Evolutionary conservation across 2,888 invertebrate genomes (phyloP).

Genomic region (Lithosia quadra): DNA sequence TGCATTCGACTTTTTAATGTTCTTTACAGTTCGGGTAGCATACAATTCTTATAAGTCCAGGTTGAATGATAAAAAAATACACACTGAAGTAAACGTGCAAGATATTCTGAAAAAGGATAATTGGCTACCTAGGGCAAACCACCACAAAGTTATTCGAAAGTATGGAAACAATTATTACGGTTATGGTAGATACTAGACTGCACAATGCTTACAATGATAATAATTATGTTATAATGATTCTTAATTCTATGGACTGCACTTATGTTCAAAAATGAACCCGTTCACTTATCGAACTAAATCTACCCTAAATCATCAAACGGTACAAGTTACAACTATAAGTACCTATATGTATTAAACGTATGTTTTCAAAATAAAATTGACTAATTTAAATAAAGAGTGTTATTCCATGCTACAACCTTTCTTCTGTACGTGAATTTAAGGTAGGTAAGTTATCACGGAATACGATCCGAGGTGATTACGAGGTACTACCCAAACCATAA

Average conservation of each 20-base stretch:
- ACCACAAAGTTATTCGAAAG: constrained; percentile 12
- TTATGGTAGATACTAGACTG: constrained; percentile 28
- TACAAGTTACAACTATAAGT: not conserved
- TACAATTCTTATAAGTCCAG: constrained; percentile 62
- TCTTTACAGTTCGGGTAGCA: constrained; percentile 85
- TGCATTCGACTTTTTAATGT: constrained; percentile 89
- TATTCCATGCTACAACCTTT: not conserved
- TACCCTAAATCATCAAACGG: not conserved
- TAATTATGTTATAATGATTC: not conserved
- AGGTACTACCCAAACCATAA: too few relatives aligned
- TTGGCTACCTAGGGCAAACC: constrained; percentile 18
- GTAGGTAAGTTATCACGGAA: too few relatives aligned
- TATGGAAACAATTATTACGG: constrained; percentile 16
- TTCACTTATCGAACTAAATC: not conserved
- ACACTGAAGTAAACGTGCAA: constrained; percentile 33
- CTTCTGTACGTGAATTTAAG: not conserved
- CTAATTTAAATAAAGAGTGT: not conserved
- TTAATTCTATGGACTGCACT: not conserved
- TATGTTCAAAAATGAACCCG: not conserved
- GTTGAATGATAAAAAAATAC: not conserved
- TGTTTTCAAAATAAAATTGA: not conserved
- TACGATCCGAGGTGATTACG: too few relatives aligned
- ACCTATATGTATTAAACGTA: not conserved
- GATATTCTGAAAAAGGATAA: constrained; percentile 30
- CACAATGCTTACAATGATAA: too few relatives aligned